Percentiles rank a stretch among this genome's conserved stretches.
phyloP scores from a whole-genome alignment of 2,113 vertebrate species.

The Empidonax alnorum region DNA sequence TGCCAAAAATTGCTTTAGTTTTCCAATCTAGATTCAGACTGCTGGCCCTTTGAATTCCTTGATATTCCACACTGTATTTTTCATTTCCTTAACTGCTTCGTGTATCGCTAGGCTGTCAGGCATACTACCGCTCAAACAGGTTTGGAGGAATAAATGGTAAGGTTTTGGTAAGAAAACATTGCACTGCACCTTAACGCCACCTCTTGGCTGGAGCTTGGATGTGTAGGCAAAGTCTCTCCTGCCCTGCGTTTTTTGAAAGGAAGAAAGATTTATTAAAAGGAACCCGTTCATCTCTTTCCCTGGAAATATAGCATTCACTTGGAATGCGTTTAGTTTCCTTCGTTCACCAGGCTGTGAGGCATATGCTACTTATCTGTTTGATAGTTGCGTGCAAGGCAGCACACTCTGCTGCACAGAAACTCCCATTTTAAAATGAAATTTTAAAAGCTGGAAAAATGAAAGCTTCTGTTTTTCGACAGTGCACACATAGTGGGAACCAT shows the following conservation, averaged over 20 bases:
- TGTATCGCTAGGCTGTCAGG: background rate
- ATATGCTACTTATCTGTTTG: background rate
- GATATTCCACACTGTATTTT: background rate
- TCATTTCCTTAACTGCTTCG: background rate
- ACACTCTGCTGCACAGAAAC: background rate
- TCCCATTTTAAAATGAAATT: background rate
- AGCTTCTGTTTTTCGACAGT: background rate
- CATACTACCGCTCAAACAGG: background rate
- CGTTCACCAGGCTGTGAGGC: background rate
- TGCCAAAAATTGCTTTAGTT: background rate
- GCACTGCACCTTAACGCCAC: slow-evolving; percentile 58
- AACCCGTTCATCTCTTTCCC: background rate
- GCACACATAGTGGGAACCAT: background rate
- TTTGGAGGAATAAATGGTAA: background rate
- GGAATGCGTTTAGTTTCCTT: background rate
- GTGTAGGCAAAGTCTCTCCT: background rate
- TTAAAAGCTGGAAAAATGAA: background rate
- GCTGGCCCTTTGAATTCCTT: background rate
- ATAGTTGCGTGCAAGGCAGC: background rate
- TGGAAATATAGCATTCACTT: background rate
- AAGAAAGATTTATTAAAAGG: background rate
- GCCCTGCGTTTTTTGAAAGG: background rate
- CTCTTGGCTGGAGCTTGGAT: slow-evolving; percentile 56
- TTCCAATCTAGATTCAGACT: background rate
- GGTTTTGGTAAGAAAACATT: background rate